These are phyloP conservation scores for Slavum lentiscoides DNA, from an alignment of 2,888 invertebrate species.

Conservation along the genomic window DNA sequence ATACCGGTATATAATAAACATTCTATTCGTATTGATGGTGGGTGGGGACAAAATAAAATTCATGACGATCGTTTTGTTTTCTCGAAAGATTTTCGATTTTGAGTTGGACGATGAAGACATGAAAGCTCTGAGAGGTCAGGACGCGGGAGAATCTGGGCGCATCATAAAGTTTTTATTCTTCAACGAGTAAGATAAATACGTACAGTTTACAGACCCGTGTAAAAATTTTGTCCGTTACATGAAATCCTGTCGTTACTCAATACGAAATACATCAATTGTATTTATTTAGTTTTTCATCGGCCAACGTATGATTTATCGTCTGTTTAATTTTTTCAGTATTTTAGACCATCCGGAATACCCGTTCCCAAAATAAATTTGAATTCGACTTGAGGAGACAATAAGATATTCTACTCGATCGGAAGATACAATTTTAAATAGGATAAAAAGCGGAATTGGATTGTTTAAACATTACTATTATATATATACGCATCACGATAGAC, in stretches of 20 bases:
- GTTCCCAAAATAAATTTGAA: constrained; percentile 3
- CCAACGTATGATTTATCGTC: no score
- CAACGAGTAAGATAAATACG: background rate
- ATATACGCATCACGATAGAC: no score
- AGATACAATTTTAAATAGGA: no score
- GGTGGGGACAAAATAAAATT: background rate
- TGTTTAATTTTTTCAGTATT: constrained; percentile 10
- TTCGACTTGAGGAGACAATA: background rate
- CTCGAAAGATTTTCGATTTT: constrained; percentile 72
- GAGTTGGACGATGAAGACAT: constrained; percentile 72
- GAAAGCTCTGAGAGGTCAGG: constrained; percentile 68
- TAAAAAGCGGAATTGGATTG: no score
- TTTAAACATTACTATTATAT: no score
- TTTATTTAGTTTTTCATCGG: no score
- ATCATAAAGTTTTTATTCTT: constrained; percentile 22
- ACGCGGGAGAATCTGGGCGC: constrained; percentile 58
- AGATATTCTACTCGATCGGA: no score
- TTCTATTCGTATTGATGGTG: no score
- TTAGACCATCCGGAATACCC: constrained; percentile 38
- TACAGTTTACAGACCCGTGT: background rate
- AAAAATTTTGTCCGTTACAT: background rate
- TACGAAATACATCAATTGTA: no score
- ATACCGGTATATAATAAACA: no score
- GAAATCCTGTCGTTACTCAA: no score
- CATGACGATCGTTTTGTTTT: background rate